Evolutionary conservation across 2,113 vertebrate genomes (phyloP), one percentile per base, ranked within the genome.

Genomic region (Ornithorhynchus anatinus): DNA sequence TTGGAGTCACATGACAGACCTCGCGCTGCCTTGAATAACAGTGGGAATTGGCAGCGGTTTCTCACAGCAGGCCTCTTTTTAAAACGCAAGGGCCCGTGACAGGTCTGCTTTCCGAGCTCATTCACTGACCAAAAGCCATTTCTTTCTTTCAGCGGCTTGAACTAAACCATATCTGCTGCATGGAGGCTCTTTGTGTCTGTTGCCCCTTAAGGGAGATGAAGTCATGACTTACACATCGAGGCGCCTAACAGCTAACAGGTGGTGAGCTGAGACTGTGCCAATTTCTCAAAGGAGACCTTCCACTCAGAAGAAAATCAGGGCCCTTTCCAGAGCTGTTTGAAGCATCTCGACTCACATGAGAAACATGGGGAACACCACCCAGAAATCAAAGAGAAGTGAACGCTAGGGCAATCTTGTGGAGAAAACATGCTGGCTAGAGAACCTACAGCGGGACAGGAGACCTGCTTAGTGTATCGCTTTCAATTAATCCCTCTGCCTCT

Each of bases 211-310:
- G 84, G 83, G 88, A 92, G 84, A 91, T 93, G 92, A 94, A 92
- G 85, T 93, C 87, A 93, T 87, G 82, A 85, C 59, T 90, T 85
- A 86, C 77, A 88, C 88, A 92, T 88, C 83, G 77, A 86, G 86
- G 65, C 68, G 70, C 75, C 57, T 93, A 94, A 94, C 92, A 90
- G 78, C 86, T 91, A 92, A 79, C 92, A 94, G 93, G 92, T 92
- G 91, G 92, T 35, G 64, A 44, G 44, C 1, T 85, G 72, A 89
- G 63, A 59, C 72, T 50, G 73, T 15, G 88, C 91, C 91, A 91
- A 69, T 42, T 74, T 79, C 76, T 75, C 64, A 88, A 81, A 40
- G 67, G 1, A 1, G 59, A 48, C 65, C 74, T 80, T 79, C 78
- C 80, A 84, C 77, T 4, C 89, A 45, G 51, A 74, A 73, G 84